These are phyloP conservation scores for Tetraneura akinire DNA, from an alignment of 1,140 invertebrate species.

Conservation along the genomic window DNA sequence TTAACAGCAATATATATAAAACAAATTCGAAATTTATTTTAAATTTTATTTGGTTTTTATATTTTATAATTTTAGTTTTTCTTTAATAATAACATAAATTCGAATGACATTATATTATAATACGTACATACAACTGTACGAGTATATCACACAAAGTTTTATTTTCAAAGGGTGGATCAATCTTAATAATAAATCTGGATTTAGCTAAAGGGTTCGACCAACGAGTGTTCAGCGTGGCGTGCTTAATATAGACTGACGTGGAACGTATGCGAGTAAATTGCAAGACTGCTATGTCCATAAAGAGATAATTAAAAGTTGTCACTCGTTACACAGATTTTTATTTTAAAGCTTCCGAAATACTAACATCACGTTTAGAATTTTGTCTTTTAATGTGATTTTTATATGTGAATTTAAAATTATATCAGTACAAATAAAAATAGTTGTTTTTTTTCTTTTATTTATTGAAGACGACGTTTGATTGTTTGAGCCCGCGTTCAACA, in stretches of 20 bases:
- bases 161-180: conserved; percentile 23
- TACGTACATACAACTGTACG: not conserved
- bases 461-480: no score
- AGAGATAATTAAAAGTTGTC: conserved; percentile 50
- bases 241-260: conserved; percentile 49
- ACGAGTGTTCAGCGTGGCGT: conserved; percentile 25
- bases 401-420: not conserved
- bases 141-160: no score
- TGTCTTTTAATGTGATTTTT: not conserved
- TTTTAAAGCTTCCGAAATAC: not conserved
- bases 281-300: conserved; percentile 6
- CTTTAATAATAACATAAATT: no score
- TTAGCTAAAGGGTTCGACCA: conserved; percentile 27
- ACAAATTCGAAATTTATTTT: no score
- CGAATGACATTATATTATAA: not conserved
- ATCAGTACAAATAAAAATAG: no score
- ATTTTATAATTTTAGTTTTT: no score
- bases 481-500: no score
- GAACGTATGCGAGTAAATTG: conserved; percentile 49
- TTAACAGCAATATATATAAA: no score
- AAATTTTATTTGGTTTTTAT: no score
- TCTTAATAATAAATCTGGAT: conserved; percentile 41
- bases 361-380: not conserved
- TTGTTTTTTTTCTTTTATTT: no score
- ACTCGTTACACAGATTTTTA: not conserved